Evolutionary conservation across 2,797 vertebrate genomes (phyloP), one percentile per base, ranked within the genome.

Genomic region (Anabacerthia variegaticeps): DNA sequence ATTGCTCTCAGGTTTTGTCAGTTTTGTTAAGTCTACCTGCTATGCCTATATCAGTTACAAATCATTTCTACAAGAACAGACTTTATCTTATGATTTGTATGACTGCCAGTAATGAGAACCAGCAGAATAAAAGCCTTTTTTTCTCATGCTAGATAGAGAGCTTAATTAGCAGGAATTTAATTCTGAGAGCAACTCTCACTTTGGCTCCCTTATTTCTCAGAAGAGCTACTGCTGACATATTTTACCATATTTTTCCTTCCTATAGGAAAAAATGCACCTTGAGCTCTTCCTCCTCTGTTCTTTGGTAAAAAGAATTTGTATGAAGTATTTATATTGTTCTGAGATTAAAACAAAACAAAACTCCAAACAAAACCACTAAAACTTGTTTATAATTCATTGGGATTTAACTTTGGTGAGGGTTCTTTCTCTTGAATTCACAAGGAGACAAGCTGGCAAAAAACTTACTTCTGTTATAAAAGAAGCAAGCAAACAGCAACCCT

Each of bases 121-220:
- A 62, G 36, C 39, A 75, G 36, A 69, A 79, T 78, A 84, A 73
- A 92, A 94, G 56, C 20, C 2, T 15, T 37, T 76, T 69, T 85
- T 68, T 19, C 26, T 75, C 30, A 43, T n/a, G 21, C 46, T 76
- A 81, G 24, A 62, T 39, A 86, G 7, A 21, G 27, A 92, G 15
- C 37, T 85, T 82, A 91, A 91, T 82, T 87, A 59, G 24, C 30
- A 93, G 52, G 68, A 78, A 68, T 84, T 90, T 58, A 88, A 88
- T 81, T 92, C 85, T 68, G 49, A 86, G 46, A 81, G 66, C 32
- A 92, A 24, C 34, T 86, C 49, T 54, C 14, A n/a, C 22, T 83
- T 77, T 2, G 5, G 76, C 52, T 89, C 10, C 8, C 8, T 76
- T 65, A 86, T 78, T 84, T 81, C 66, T 66, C 10, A 26, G 17